phyloP scores from a whole-genome alignment of 1,140 invertebrate species.

The Andrena cerasifolii region DNA sequence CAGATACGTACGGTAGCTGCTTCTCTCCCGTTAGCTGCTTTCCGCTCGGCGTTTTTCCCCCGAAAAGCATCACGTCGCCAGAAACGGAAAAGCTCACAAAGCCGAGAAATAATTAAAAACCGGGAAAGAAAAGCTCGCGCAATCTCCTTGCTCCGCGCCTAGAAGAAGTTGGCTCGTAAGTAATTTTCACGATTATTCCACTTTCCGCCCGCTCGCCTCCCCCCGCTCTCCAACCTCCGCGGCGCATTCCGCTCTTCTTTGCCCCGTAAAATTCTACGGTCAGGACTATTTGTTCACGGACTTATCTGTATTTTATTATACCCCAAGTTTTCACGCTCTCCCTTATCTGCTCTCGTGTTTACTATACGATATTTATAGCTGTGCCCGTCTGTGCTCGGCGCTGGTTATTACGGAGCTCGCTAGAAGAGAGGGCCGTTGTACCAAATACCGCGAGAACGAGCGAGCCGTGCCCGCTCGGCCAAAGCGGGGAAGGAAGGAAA shows the following conservation, averaged over 20 bases:
- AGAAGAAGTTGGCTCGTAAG: slow-evolving; percentile 39
- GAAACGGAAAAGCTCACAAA: background rate
- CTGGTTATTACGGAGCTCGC: slow-evolving; percentile 64
- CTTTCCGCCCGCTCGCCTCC: slow-evolving; percentile 31
- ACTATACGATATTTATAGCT: slow-evolving; percentile 72
- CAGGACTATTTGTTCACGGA: slow-evolving; percentile 69
- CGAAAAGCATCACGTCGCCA: background rate
- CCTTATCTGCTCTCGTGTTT: slow-evolving; percentile 68
- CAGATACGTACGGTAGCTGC: no score
- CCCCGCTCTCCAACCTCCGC: no score
- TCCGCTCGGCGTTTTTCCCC: slow-evolving; percentile 6
- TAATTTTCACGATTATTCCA: slow-evolving; percentile 66
- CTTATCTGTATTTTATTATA: slow-evolving; percentile 73
- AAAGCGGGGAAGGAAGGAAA: background rate
- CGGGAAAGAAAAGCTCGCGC: slow-evolving; percentile 17
- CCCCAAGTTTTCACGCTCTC: slow-evolving; percentile 68
- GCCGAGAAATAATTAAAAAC: slow-evolving; percentile 57
- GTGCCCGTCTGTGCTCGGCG: slow-evolving; percentile 59
- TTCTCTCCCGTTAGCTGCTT: no score
- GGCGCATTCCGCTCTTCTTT: slow-evolving; percentile 19
- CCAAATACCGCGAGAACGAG: slow-evolving; percentile 41
- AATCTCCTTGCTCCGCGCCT: slow-evolving; percentile 1
- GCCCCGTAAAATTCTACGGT: slow-evolving; percentile 58
- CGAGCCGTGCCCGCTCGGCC: background rate
- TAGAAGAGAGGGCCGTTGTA: slow-evolving; percentile 39